phyloP scores from a whole-genome alignment of 2,888 invertebrate genomes.

The Lymantria dispar region DNA sequence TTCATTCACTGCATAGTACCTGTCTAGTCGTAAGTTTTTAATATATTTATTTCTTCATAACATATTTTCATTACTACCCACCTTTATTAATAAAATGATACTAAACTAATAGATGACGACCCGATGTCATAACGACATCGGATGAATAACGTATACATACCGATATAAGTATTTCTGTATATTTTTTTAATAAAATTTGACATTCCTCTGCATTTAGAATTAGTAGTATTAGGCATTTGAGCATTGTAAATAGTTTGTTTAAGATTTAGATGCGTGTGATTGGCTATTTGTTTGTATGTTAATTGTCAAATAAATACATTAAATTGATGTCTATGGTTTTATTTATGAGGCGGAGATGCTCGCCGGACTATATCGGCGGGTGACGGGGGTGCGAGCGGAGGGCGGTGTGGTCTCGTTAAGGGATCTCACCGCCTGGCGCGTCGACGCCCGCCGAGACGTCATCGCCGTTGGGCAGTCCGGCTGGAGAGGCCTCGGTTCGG shows the following conservation, averaged over 20 bases:
- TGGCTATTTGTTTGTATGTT: conserved; percentile 35
- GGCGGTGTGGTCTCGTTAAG: no score
- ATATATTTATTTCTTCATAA: conserved; percentile 40
- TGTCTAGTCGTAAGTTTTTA: conserved; percentile 75
- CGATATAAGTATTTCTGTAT: conserved; percentile 16
- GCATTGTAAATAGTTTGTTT: conserved; percentile 44
- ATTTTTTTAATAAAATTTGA: conserved; percentile 34
- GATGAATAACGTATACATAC: conserved; percentile 22
- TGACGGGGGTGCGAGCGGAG: no score
- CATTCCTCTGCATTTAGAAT: conserved; percentile 72
- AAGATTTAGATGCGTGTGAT: conserved; percentile 37
- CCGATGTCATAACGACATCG: conserved; percentile 3
- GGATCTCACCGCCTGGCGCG: no score
- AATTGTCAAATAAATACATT: conserved; percentile 18
- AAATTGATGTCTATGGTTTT: conserved; percentile 8
- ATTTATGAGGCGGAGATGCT: no score
- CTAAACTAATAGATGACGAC: neutral
- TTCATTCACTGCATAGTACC: conserved; percentile 79
- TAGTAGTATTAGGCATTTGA: conserved; percentile 27
- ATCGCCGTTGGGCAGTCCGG: no score
- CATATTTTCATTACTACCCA: conserved; percentile 43
- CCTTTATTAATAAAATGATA: conserved; percentile 36
- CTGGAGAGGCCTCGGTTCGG: no score
- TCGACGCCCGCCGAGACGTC: no score
- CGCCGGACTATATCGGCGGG: no score